Evolutionary conservation across 1,140 invertebrate genomes (phyloP).

Genomic region (Conopomorpha cramerella): DNA sequence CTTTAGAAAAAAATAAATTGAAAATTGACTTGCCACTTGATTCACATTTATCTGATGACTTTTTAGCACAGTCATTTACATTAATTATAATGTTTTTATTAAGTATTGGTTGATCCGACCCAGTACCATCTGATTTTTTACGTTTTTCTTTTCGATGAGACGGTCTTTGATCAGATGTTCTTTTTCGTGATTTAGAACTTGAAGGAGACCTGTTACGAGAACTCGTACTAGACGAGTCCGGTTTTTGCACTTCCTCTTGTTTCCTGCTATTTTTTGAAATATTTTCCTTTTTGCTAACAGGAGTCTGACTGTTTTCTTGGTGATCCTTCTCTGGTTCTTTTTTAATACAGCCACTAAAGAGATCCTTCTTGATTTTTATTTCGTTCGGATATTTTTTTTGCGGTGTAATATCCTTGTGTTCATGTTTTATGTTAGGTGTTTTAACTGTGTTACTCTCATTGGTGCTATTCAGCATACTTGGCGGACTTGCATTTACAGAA

Average conservation of each 20-base stretch:
- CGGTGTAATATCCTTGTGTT: no score
- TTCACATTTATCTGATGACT: conserved; percentile 16
- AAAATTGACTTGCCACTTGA: conserved; percentile 13
- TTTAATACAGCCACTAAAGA: not conserved
- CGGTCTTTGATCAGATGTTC: conserved; percentile 35
- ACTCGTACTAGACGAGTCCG: conserved; percentile 4
- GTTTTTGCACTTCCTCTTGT: conserved; percentile 14
- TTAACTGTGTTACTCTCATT: not conserved
- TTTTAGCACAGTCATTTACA: conserved; percentile 15
- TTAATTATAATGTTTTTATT: conserved; percentile 21
- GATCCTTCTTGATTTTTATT: not conserved
- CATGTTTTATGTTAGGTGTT: not conserved
- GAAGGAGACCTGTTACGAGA: conserved; percentile 10
- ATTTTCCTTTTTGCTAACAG: no score
- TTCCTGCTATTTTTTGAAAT: no score
- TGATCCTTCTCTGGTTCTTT: conserved; percentile 6
- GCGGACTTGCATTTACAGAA: no score
- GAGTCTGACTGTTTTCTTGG: conserved; percentile 6
- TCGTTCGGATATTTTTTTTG: not conserved
- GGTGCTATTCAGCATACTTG: not conserved
- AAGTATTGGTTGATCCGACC: conserved; percentile 16
- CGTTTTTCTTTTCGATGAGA: conserved; percentile 51
- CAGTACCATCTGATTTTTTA: conserved; percentile 30
- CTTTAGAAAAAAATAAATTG: conserved; percentile 23
- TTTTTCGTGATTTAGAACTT: conserved; percentile 26